Evolutionary conservation across 37 sponge, comb jelly and placozoan species (phyloP).

Genomic region (Sycon ciliatum): DNA sequence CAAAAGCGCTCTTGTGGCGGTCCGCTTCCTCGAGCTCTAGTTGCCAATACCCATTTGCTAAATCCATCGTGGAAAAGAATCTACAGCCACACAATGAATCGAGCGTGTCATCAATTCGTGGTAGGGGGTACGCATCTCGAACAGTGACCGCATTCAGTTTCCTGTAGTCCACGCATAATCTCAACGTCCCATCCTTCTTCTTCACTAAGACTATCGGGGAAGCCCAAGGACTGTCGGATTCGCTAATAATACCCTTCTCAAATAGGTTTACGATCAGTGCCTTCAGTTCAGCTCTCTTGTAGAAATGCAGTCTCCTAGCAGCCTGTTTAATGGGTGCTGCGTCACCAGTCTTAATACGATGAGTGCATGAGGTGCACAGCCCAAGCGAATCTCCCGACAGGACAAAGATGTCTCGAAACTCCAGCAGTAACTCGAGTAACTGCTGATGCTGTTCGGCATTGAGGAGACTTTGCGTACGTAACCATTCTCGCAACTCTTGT

Average conservation of each 20-base stretch:
- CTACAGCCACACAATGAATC: neutral
- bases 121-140: no score
- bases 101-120: constrained; percentile 2
- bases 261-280: constrained; percentile 16
- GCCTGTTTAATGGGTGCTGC: constrained; percentile 22
- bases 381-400: neutral
- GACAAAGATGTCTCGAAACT: constrained; percentile 33
- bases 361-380: neutral
- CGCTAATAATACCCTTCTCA: constrained; percentile 10
- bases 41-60: constrained; percentile 36
- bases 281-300: neutral
- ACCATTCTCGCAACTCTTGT: no score
- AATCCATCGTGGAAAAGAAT: constrained; percentile 15
- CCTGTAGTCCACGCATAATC: no score
- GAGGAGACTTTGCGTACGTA: no score
- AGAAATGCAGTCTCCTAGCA: constrained; percentile 5
- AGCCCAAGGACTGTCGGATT: constrained; percentile 33
- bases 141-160: no score
- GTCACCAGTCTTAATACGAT: constrained; percentile 20
- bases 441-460: no score
- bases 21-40: constrained; percentile 15
- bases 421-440: no score
- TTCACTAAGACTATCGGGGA: constrained; percentile 35
- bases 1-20: constrained; percentile 31
- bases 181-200: no score